Evolutionary conservation across 2,113 vertebrate species (phyloP), one percentile per base, ranked within the genome.

Genomic region (Rhinolophus sinicus): DNA sequence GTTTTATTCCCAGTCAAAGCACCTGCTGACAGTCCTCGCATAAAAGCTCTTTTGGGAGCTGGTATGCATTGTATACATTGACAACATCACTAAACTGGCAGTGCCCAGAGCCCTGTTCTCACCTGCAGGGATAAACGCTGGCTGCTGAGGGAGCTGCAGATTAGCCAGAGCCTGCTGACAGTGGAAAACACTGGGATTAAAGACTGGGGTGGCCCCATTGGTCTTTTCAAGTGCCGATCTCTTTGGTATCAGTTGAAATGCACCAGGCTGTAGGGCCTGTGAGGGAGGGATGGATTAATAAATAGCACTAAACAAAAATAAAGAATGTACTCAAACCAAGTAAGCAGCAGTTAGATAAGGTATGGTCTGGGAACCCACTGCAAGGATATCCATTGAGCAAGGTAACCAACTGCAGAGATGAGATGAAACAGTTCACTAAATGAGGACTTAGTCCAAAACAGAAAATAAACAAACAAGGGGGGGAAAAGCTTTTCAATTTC

Each of bases 91-190:
- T 93, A 52, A 54, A 73, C 11, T 78, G 3, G 0, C 11, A 21
- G 8, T n/a, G 16, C 64, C 24, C 70, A 30, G 47, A 75, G n/a
- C 52, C 38, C 28, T 54, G 47, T 81, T 92, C 99, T 99, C 98
- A 99, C 99, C 99, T 98, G 99, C 98, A 56, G 99, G 99, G 98
- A 99, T 99, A 97, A 99, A 99, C 67, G 99, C 96, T 85, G 99
- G 99, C 98, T 99, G 99, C 98, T 99, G 99, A 62, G 99, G 99
- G 96, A 99, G 98, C 98, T 99, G 99, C 99, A 99, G 99, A 99
- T 99, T 99, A 97, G 99, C 99, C 98, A 99, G 98, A 98, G 99
- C 99, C 98, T 99, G 99, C 98, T 99, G 99, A 99, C 99, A 99
- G 98, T 99, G 99, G 98, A 99, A 99, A 99, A 99, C 98, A 98